Percentiles rank a stretch among this genome's conserved stretches.
phyloP scores from a whole-genome alignment of 2,888 invertebrate species.

The Scrobipalpa costella region DNA sequence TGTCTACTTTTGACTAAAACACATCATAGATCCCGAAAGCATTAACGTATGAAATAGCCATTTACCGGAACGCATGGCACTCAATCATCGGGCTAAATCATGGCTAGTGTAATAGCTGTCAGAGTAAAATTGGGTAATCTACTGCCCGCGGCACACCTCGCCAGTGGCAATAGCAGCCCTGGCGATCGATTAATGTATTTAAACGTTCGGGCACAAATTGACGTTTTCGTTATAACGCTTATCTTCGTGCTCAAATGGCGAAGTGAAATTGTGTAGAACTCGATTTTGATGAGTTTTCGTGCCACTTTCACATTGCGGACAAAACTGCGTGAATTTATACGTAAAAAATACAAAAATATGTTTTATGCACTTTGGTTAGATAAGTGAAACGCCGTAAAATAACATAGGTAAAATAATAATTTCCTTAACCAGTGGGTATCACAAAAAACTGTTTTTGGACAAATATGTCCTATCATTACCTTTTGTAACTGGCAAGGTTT shows the following conservation, averaged over 20 bases:
- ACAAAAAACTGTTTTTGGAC: too few relatives aligned
- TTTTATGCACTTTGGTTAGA: too few relatives aligned
- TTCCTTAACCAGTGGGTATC: too few relatives aligned
- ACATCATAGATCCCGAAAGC: conserved; percentile 19
- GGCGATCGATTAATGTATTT: conserved; percentile 10
- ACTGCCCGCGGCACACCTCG: conserved; percentile 27
- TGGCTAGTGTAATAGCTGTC: conserved; percentile 35
- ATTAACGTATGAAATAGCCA: conserved; percentile 15
- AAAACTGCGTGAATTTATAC: too few relatives aligned
- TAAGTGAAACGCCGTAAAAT: too few relatives aligned
- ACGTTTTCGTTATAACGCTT: background rate
- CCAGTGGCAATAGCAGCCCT: background rate
- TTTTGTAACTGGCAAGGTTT: too few relatives aligned
- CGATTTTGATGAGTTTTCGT: background rate
- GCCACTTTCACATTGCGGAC: background rate
- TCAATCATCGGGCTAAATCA: conserved; percentile 32
- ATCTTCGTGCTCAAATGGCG: background rate
- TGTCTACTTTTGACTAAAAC: conserved; percentile 1
- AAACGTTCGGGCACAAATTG: background rate
- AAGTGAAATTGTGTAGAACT: background rate
- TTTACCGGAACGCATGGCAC: conserved; percentile 16
- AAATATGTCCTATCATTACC: too few relatives aligned
- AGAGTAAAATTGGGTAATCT: conserved; percentile 36
- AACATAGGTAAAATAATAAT: too few relatives aligned
- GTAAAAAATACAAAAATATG: too few relatives aligned